phyloP scores from a whole-genome alignment of 2,113 vertebrate genomes.

The Notechis scutatus region DNA sequence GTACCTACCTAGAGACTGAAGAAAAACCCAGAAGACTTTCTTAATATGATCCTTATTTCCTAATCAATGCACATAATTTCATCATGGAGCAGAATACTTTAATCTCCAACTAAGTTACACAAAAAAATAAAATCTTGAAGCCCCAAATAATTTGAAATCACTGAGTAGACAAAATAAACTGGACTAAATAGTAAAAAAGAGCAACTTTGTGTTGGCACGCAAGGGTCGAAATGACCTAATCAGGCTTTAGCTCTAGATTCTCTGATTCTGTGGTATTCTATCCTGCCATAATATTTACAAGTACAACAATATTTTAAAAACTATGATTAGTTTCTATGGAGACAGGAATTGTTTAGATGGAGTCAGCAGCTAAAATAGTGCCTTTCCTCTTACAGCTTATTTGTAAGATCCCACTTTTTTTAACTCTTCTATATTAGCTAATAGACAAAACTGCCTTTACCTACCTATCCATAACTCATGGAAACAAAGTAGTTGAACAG shows the following conservation, averaged over 20 bases:
- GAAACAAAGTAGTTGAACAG: not conserved
- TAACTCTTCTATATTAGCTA: slow-evolving; percentile 27
- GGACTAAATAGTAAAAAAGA: slow-evolving; percentile 34
- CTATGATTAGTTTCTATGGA: slow-evolving; percentile 64
- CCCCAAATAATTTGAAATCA: slow-evolving; percentile 22
- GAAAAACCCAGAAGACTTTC: not conserved
- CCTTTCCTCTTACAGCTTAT: slow-evolving; percentile 28
- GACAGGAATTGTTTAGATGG: slow-evolving; percentile 60
- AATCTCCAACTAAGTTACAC: slow-evolving; percentile 6
- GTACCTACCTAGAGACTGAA: not conserved
- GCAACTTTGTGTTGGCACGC: slow-evolving; percentile 42
- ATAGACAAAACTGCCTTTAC: not conserved
- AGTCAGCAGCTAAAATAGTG: slow-evolving; percentile 55
- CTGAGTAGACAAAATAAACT: slow-evolving; percentile 26
- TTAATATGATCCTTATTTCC: not conserved
- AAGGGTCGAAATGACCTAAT: slow-evolving; percentile 51
- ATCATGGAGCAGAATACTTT: not conserved
- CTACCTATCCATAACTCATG: not conserved
- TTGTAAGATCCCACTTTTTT: slow-evolving; percentile 23
- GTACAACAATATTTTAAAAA: slow-evolving; percentile 58
- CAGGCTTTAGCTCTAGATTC: slow-evolving; percentile 46
- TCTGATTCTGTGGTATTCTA: slow-evolving; percentile 52
- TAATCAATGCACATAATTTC: not conserved
- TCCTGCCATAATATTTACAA: slow-evolving; percentile 59
- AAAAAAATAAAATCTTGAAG: slow-evolving; percentile 9